phyloP scores from a whole-genome alignment of 1,140 invertebrate genomes.

The Capitella teleta region DNA sequence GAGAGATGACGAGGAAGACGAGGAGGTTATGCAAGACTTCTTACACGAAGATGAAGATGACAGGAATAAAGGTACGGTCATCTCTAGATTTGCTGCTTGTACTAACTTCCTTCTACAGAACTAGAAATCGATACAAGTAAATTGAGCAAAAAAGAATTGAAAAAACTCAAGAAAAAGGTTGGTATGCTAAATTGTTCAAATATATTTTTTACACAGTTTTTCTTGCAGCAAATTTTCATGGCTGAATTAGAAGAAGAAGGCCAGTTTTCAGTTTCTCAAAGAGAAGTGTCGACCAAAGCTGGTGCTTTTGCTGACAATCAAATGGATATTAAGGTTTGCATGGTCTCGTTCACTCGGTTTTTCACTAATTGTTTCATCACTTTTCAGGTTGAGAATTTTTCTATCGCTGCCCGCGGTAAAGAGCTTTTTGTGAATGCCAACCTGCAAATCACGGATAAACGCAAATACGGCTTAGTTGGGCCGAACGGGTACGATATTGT shows the following conservation, averaged over 20 bases:
- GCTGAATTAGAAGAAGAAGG: slow-evolving; percentile 77
- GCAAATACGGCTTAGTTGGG: slow-evolving; percentile 93
- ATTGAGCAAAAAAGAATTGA: slow-evolving; percentile 86
- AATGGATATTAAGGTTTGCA: slow-evolving; percentile 83
- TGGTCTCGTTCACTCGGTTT: background rate
- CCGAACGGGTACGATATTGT: slow-evolving; percentile 72
- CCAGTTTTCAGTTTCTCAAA: slow-evolving; percentile 87
- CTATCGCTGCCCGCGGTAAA: slow-evolving; percentile 92
- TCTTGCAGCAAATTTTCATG: slow-evolving; percentile 67
- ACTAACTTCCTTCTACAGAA: too few species aligned
- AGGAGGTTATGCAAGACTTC: too few species aligned
- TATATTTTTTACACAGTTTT: background rate
- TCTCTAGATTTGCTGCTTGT: too few species aligned
- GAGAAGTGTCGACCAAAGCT: slow-evolving; percentile 73
- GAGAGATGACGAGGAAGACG: too few species aligned
- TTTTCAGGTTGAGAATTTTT: slow-evolving; percentile 76
- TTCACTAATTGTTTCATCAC: background rate
- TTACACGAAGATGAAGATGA: too few species aligned
- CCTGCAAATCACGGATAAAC: slow-evolving; percentile 81
- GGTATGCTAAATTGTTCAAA: slow-evolving; percentile 7
- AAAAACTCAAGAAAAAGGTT: slow-evolving; percentile 74
- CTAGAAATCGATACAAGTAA: slow-evolving; percentile 47
- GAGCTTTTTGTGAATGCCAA: slow-evolving; percentile 95
- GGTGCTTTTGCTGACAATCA: slow-evolving; percentile 80
- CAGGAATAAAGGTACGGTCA: too few species aligned